Percentiles rank a stretch among this genome's conserved stretches.
These are phyloP conservation scores for Solenopsis fugax DNA, from an alignment of 1,140 invertebrate genomes.

Conservation along the genomic window DNA sequence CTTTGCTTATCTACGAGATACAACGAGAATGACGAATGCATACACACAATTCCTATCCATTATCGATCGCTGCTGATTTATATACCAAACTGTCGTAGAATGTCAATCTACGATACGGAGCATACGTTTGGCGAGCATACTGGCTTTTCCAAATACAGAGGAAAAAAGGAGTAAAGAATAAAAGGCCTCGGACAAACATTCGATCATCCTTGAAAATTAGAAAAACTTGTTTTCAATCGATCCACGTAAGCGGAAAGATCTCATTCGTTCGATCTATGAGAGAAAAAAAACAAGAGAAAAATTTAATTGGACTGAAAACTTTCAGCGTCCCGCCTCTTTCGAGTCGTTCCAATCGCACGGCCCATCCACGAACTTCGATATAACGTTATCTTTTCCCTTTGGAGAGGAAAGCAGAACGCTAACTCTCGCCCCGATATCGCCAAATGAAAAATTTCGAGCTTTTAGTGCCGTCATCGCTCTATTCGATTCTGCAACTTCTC, in stretches of 20 bases:
- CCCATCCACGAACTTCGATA: slow-evolving; percentile 61
- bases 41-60: slow-evolving; percentile 53
- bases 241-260: slow-evolving; percentile 44
- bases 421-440: slow-evolving; percentile 52
- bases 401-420: slow-evolving; percentile 33
- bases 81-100: slow-evolving; percentile 22
- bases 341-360: slow-evolving; percentile 46
- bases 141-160: background rate
- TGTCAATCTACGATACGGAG: slow-evolving; percentile 36
- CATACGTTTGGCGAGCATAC: slow-evolving; percentile 29
- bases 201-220: slow-evolving; percentile 65
- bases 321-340: slow-evolving; percentile 59
- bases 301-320: slow-evolving; percentile 75
- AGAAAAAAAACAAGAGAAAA: slow-evolving; percentile 57
- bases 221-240: slow-evolving; percentile 60
- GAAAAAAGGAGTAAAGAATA: background rate
- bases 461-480: slow-evolving; percentile 60
- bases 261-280: slow-evolving; percentile 42
- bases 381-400: slow-evolving; percentile 59
- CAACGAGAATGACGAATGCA: slow-evolving; percentile 50
- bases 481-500: slow-evolving; percentile 22
- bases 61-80: slow-evolving; percentile 45
- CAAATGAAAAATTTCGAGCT: slow-evolving; percentile 62
- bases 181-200: slow-evolving; percentile 20
- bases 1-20: slow-evolving; percentile 61